phyloP scores from a whole-genome alignment of 2,888 invertebrate species.

The Theretra japonica region DNA sequence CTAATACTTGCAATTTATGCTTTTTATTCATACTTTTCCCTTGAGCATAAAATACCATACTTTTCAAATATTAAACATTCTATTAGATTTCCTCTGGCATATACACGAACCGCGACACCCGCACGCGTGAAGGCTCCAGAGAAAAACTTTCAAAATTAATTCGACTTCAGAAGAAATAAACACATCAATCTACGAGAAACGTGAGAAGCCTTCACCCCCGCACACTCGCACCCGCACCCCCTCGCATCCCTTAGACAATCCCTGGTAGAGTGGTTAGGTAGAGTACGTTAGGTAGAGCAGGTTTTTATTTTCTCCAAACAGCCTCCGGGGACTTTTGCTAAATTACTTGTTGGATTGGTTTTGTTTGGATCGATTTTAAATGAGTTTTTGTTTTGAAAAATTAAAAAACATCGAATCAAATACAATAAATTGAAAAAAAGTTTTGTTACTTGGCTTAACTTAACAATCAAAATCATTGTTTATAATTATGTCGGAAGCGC shows the following conservation, averaged over 20 bases:
- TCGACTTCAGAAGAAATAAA: constrained; percentile 29
- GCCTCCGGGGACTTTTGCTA: background rate
- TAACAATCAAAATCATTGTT: too few relatives aligned
- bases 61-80: too few relatives aligned
- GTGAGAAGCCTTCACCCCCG: background rate
- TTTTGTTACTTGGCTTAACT: too few relatives aligned
- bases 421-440: too few relatives aligned
- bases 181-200: constrained; percentile 27
- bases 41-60: too few relatives aligned
- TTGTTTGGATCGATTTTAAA: too few relatives aligned
- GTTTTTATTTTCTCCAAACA: background rate
- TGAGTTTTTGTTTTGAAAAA: too few relatives aligned
- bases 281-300: background rate
- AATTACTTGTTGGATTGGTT: too few relatives aligned
- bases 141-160: constrained; percentile 26
- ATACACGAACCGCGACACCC: constrained; percentile 7
- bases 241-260: background rate
- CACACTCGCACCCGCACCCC: background rate
- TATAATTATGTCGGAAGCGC: too few relatives aligned
- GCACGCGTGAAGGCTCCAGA: background rate
- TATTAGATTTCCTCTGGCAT: background rate
- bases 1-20: too few relatives aligned
- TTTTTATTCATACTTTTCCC: too few relatives aligned
- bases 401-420: too few relatives aligned
- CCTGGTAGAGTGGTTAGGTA: background rate